Conservation (phyloP, 2,888 invertebrate genomes). For the Parnassius apollo region DNA sequence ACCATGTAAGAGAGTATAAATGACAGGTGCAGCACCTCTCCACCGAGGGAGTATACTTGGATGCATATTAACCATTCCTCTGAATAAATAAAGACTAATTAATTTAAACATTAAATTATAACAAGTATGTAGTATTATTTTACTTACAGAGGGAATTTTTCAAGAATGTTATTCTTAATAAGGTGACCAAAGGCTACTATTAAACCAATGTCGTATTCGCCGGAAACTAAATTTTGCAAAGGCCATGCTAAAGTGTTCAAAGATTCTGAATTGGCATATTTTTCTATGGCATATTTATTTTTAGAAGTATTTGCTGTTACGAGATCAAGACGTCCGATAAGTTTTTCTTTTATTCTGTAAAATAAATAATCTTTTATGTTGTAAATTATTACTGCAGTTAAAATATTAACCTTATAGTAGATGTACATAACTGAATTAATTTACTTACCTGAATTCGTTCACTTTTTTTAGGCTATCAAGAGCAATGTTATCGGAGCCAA, state of each 20-base stretch:
- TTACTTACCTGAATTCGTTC: conserved; percentile 83
- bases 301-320: conserved; percentile 85
- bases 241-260: conserved; percentile 86
- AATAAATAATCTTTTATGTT: conserved; percentile 8
- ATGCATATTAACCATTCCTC: conserved; percentile 96
- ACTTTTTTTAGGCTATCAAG: conserved; percentile 86
- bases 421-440: conserved; percentile 11
- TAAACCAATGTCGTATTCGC: conserved; percentile 90
- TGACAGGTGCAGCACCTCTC: conserved; percentile 96
- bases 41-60: conserved; percentile 94
- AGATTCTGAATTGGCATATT: conserved; percentile 84
- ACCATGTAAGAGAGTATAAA: conserved; percentile 91
- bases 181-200: conserved; percentile 97
- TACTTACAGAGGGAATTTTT: conserved; percentile 90
- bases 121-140: too few relatives aligned
- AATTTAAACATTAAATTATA: too few relatives aligned
- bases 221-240: conserved; percentile 53
- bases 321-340: conserved; percentile 83
- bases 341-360: conserved; percentile 75
- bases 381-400: background rate
- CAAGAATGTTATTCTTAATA: conserved; percentile 88
- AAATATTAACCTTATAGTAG: background rate
- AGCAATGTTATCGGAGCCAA: conserved; percentile 93
- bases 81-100: conserved; percentile 48
- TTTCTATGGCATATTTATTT: conserved; percentile 83